These are phyloP conservation scores for Lepilemur septentrionalis DNA, from an alignment of 2,797 vertebrate species.

Conservation along the genomic window DNA sequence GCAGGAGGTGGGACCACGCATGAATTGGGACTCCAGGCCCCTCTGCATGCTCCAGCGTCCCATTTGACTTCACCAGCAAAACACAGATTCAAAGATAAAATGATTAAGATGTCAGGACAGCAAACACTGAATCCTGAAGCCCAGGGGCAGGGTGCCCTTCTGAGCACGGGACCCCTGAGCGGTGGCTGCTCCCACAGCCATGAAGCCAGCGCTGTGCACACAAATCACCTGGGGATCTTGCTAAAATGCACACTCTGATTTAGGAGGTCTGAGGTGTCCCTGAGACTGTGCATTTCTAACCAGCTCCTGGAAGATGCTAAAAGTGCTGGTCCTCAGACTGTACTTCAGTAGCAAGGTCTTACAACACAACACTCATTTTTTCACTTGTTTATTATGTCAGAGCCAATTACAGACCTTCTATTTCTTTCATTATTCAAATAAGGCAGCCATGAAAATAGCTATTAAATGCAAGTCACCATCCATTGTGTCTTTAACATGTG, in stretches of 20 bases:
- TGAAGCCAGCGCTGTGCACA: neutral
- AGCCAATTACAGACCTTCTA: neutral
- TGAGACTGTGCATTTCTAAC: neutral
- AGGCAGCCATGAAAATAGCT: constrained; percentile 27
- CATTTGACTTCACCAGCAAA: neutral
- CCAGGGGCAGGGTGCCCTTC: neutral
- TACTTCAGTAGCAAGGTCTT: neutral
- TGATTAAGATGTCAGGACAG: neutral
- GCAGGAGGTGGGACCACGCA: neutral
- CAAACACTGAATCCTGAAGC: neutral
- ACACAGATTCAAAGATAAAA: neutral
- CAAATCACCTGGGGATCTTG: neutral
- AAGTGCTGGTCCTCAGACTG: neutral
- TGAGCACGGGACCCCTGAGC: neutral
- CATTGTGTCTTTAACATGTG: constrained; percentile 16
- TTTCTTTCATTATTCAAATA: constrained; percentile 49
- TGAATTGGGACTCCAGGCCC: neutral
- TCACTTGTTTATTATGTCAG: constrained; percentile 36
- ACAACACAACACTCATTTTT: neutral
- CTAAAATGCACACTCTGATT: neutral
- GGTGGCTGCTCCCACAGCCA: neutral
- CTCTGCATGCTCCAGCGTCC: neutral
- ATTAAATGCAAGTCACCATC: constrained; percentile 36
- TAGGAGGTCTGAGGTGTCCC: neutral
- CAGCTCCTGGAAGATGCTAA: neutral